Evolutionary conservation across 2,888 invertebrate genomes (phyloP), one percentile per base, ranked within the genome.

Genomic region (Sceliomorpha sp.): DNA sequence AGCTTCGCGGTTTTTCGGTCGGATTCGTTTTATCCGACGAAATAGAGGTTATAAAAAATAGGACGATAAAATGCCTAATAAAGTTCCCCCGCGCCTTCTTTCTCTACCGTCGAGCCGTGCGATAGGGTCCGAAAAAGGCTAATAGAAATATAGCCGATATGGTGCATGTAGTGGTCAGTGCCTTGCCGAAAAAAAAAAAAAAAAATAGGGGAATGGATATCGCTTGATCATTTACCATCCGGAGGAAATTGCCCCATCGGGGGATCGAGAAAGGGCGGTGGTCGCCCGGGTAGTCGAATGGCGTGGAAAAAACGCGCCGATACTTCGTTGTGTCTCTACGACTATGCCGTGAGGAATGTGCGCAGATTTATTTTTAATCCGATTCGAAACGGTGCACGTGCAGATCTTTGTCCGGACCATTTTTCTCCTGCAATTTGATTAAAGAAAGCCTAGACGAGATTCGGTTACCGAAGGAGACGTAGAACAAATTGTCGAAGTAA

Each of bases 361-460:
- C 36, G 13, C 68, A 56, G 55, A 62, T 58, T 56, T 59, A 68
- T 60, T 60, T 53, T 39, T 62, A 55, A 55, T 56, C 68, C 58
- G 47, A 69, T 69, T 51, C 45, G 39, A 45, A 53, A 42, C 20
- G 51, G 31, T 20, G 47, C 51, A 12, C 32, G 59, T 45, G 44
- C 59, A 53, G 58, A 66, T 66, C 66, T 59, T 47, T 34, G 45
- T 45, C 59, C 45, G 9, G 14, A 27, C 44, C 50, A 64, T 56
- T 56, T 56, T 56, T 64, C 55, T 48, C 20, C 2, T n/a, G 44
- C 56, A 51, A 58, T 66, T 66, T 53, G 58, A 58, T 34, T 24
- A 50, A 32, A 26, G 15, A 37, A 51, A 60, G 37, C 31, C 20
- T 32, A 24, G 34, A 39, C 40, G 8, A 8, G 31, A 8, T 14